Evolutionary conservation across 1,140 invertebrate species (phyloP).

Genomic region (Philaenus spumarius): DNA sequence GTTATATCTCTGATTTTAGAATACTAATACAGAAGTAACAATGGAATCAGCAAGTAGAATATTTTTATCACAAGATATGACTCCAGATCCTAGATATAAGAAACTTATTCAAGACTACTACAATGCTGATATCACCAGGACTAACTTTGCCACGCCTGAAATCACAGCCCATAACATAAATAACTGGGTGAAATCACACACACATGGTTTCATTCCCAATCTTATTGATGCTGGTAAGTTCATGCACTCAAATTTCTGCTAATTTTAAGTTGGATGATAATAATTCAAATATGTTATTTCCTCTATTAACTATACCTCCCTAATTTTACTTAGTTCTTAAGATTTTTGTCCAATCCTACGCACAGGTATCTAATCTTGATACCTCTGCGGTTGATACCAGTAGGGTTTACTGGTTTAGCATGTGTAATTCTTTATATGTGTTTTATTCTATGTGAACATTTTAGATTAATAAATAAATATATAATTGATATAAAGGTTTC

Average conservation of each 20-base stretch:
- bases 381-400: too few relatives aligned
- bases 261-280: too few relatives aligned
- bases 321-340: neutral
- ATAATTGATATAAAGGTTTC: too few relatives aligned
- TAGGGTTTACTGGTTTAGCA: too few relatives aligned
- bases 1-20: conserved; percentile 28
- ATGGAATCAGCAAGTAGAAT: conserved; percentile 46
- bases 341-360: too few relatives aligned
- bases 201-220: conserved; percentile 57
- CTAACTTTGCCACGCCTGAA: conserved; percentile 51
- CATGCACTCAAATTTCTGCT: too few relatives aligned
- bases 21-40: conserved; percentile 31
- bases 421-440: too few relatives aligned
- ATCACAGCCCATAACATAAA: conserved; percentile 51
- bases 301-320: conserved; percentile 9
- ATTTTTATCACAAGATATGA: conserved; percentile 44
- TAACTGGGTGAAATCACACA: conserved; percentile 50
- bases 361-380: too few relatives aligned
- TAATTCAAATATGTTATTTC: too few relatives aligned
- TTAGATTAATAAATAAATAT: too few relatives aligned
- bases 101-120: conserved; percentile 42
- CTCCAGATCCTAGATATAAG: conserved; percentile 40
- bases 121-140: conserved; percentile 44
- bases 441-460: too few relatives aligned
- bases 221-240: conserved; percentile 49